Conservation (phyloP, 1,140 invertebrate species). For the Diploscapter pachys region DNA sequence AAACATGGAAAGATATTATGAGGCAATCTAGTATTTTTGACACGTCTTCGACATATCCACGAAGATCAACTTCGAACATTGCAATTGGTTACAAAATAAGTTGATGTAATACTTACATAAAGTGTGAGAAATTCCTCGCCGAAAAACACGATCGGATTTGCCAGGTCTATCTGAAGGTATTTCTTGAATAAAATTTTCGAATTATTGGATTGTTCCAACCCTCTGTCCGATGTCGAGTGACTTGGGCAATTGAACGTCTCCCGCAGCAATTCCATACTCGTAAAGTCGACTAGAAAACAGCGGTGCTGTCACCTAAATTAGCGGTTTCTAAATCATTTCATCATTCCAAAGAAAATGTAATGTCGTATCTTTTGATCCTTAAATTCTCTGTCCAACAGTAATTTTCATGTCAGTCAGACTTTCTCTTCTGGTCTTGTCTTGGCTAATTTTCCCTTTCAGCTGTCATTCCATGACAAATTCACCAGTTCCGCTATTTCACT, state of each 20-base stretch:
- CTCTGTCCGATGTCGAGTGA: conserved; percentile 48
- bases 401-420: neutral
- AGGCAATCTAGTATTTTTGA: too few relatives aligned
- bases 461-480: neutral
- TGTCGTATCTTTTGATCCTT: neutral
- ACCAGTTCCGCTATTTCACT: conserved; percentile 1
- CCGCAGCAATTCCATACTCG: conserved; percentile 52
- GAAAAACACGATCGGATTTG: conserved; percentile 49
- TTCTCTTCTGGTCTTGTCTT: conserved; percentile 7
- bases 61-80: too few relatives aligned
- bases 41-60: too few relatives aligned
- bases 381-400: neutral
- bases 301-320: conserved; percentile 55
- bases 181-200: neutral
- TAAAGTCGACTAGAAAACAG: conserved; percentile 57
- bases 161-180: conserved; percentile 41
- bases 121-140: conserved; percentile 47
- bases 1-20: neutral
- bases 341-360: conserved; percentile 22
- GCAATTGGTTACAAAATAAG: too few relatives aligned
- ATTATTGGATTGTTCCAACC: neutral
- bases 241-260: conserved; percentile 47
- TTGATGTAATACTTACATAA: conserved; percentile 40
- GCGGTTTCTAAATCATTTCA: neutral
- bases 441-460: conserved; percentile 10